Evolutionary conservation across 2,797 vertebrate species (phyloP), one percentile per base, ranked within the genome.

Genomic region (Astyanax mexicanus): DNA sequence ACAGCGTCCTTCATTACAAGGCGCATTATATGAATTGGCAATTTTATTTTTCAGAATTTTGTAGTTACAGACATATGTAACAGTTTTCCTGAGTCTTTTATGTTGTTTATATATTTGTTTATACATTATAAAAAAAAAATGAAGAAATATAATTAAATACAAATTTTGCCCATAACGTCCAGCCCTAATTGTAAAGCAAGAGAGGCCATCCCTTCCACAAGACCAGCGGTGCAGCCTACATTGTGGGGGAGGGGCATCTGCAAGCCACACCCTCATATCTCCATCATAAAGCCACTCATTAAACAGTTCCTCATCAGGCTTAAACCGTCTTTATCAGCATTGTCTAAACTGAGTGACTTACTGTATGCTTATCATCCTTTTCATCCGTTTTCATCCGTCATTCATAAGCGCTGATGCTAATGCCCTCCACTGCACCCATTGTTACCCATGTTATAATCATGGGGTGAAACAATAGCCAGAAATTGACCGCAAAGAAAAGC

Each of bases 371-470:
- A 65, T 52, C 47, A 15, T 27, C 58, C 82, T 25, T 17, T 84
- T 83, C 74, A 80, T n/a, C n/a, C n/a, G n/a, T n/a, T n/a, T n/a
- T n/a, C n/a, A n/a, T n/a, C n/a, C n/a, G n/a, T n/a, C n/a, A n/a
- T n/a, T n/a, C n/a, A n/a, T n/a, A n/a, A n/a, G n/a, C n/a, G n/a
- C n/a, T n/a, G n/a, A n/a, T n/a, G n/a, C n/a, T n/a, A n/a, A n/a
- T n/a, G n/a, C n/a, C n/a, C n/a, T n/a, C 58, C 54, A 80, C 86
- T 76, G 0, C 72, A 71, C 32, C 27, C 64, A 57, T 80, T 76
- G 74, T n/a, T 71, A 17, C n/a, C 47, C 64, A 23, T 25, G 38
- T 4, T 47, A 52, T 66, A 35, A 66, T 66, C 12, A 3, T 19
- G 72, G 62, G 51, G 64, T 55, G 67, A 72, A 72, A 74, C 57